phyloP scores from a whole-genome alignment of 2,113 vertebrate genomes.

The Ptychochromis oligacanthus region DNA sequence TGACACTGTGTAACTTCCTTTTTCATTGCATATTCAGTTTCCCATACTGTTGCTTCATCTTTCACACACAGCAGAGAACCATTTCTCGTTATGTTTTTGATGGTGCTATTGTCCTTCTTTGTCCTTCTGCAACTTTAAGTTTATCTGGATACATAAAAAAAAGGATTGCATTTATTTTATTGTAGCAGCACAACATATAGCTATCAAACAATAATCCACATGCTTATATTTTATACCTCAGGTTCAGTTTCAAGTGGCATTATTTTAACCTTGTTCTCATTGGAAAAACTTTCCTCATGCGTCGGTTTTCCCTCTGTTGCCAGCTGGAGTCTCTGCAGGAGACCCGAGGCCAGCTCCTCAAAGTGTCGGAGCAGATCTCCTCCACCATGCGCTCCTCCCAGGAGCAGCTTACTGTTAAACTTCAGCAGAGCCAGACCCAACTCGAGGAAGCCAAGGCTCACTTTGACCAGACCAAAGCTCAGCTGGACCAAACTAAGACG shows the following conservation, averaged over 20 bases:
- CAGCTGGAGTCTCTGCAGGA: slow-evolving; percentile 80
- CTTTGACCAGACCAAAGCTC: slow-evolving; percentile 28
- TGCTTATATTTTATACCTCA: neutral
- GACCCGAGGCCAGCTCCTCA: slow-evolving; percentile 79
- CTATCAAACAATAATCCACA: neutral
- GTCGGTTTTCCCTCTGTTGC: neutral
- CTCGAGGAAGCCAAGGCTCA: slow-evolving; percentile 49
- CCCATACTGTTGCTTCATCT: neutral
- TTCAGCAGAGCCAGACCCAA: slow-evolving; percentile 75
- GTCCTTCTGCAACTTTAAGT: neutral
- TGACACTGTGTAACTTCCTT: neutral
- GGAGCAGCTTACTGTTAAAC: slow-evolving; percentile 80
- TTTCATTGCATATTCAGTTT: neutral
- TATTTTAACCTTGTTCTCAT: neutral
- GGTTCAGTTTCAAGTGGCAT: neutral
- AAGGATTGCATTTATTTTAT: no score
- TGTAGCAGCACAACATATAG: neutral
- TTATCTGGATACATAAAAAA: neutral
- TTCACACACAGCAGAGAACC: neutral
- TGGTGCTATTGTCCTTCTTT: neutral
- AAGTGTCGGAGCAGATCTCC: slow-evolving; percentile 80
- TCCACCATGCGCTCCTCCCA: slow-evolving; percentile 80
- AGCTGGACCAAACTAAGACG: slow-evolving; percentile 68
- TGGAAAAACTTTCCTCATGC: accelerated
- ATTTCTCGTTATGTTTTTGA: neutral